These are phyloP conservation scores for Tapera naevia DNA, from an alignment of 2,797 vertebrate species.

Conservation along the genomic window DNA sequence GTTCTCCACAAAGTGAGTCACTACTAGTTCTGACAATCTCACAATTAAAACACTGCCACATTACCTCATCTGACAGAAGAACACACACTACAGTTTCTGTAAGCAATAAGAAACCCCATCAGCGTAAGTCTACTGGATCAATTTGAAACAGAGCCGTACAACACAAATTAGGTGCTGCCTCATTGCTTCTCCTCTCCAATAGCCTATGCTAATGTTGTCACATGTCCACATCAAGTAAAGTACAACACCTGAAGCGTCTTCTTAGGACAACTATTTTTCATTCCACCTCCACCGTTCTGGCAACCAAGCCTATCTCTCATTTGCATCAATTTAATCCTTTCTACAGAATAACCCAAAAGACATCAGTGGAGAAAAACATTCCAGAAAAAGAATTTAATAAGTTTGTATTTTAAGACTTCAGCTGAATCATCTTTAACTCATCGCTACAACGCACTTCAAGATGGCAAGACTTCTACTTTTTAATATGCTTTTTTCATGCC, in stretches of 20 bases:
- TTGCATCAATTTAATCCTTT: not conserved
- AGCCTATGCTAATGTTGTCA: not conserved
- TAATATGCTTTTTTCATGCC: not conserved
- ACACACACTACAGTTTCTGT: not conserved
- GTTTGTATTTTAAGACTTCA: not conserved
- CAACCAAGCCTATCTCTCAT: not conserved
- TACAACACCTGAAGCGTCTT: not conserved
- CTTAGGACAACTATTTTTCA: not conserved
- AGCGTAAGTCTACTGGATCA: not conserved
- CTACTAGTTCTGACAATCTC: not conserved
- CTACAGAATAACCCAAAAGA: not conserved
- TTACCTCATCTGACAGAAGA: not conserved
- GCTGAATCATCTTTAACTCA: not conserved
- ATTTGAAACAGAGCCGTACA: not conserved
- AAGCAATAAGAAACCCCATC: not conserved
- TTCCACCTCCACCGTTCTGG: not conserved
- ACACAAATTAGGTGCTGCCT: not conserved
- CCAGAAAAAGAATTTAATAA: not conserved
- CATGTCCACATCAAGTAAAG: not conserved
- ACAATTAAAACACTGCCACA: rapidly evolving
- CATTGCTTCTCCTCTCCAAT: not conserved
- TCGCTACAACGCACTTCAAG: not conserved
- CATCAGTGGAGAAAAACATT: not conserved
- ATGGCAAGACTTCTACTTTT: not conserved
- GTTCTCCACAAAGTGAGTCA: not conserved